Conservation (phyloP, 2,888 invertebrate genomes). For the Amphiduros pacificus region DNA sequence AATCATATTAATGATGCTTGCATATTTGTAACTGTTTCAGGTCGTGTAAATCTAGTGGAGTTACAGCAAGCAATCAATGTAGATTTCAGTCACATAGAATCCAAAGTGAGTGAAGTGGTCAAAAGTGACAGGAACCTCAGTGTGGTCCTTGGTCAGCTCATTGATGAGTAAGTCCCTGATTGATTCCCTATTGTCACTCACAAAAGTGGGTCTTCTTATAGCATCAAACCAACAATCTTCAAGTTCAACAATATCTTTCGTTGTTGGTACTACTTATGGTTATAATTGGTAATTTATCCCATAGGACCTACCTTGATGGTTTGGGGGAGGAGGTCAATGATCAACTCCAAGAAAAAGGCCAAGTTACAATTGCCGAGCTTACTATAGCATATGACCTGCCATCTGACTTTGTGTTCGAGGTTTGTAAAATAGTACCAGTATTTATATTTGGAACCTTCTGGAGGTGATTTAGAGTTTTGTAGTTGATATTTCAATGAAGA, state of each 20-base stretch:
- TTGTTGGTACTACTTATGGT: too few relatives aligned
- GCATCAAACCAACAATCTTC: too few relatives aligned
- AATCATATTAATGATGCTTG: too few relatives aligned
- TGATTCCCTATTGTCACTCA: too few relatives aligned
- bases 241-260: too few relatives aligned
- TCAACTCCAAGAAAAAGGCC: slow-evolving; percentile 79
- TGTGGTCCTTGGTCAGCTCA: slow-evolving; percentile 85
- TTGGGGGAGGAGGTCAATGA: slow-evolving; percentile 92
- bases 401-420: slow-evolving; percentile 80
- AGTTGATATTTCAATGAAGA: too few relatives aligned
- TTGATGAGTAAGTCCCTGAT: slow-evolving; percentile 66
- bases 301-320: slow-evolving; percentile 74
- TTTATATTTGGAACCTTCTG: not conserved
- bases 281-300: too few relatives aligned
- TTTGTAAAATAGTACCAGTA: slow-evolving; percentile 36
- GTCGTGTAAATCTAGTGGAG: slow-evolving; percentile 86
- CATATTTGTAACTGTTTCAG: too few relatives aligned
- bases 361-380: slow-evolving; percentile 78
- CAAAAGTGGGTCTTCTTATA: too few relatives aligned
- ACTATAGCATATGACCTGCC: slow-evolving; percentile 89
- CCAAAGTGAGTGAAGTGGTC: slow-evolving; percentile 71
- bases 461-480: not conserved
- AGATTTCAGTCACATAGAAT: slow-evolving; percentile 78
- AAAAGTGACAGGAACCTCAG: slow-evolving; percentile 70
- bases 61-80: slow-evolving; percentile 85